phyloP scores from a whole-genome alignment of 2,888 invertebrate species.

The Tyria jacobaeae region DNA sequence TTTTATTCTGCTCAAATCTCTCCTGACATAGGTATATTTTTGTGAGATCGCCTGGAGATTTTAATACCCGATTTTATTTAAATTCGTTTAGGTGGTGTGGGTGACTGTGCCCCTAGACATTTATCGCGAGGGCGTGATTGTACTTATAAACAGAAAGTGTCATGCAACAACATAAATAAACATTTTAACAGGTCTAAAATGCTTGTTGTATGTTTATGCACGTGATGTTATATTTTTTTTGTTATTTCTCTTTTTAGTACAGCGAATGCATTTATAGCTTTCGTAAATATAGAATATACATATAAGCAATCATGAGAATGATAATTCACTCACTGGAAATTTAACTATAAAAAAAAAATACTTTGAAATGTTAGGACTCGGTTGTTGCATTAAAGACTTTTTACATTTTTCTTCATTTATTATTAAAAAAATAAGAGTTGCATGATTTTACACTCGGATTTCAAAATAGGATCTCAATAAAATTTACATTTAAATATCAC shows the following conservation, averaged over 20 bases:
- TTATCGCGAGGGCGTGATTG: slow-evolving; percentile 82
- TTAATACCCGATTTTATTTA: slow-evolving; percentile 86
- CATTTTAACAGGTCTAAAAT: slow-evolving; percentile 25
- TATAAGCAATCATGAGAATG: too few relatives aligned
- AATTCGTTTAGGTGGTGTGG: slow-evolving; percentile 83
- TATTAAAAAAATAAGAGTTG: too few relatives aligned
- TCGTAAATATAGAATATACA: too few relatives aligned
- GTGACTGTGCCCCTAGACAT: slow-evolving; percentile 79
- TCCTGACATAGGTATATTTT: slow-evolving; percentile 86
- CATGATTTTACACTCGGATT: too few relatives aligned
- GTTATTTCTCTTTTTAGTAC: neutral
- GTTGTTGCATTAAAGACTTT: too few relatives aligned
- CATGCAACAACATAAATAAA: slow-evolving; percentile 52
- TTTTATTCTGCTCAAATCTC: slow-evolving; percentile 86
- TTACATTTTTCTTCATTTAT: too few relatives aligned
- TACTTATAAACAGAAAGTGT: slow-evolving; percentile 76
- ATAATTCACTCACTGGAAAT: too few relatives aligned
- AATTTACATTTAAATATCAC: too few relatives aligned
- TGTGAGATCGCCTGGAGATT: slow-evolving; percentile 83
- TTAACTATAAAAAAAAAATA: too few relatives aligned
- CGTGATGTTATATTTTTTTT: neutral
- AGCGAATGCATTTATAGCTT: neutral
- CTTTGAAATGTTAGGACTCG: too few relatives aligned
- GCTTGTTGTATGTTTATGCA: neutral
- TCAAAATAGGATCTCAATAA: too few relatives aligned